Evolutionary conservation across 1,140 invertebrate species (phyloP).

Genomic region (Venturia canescens): DNA sequence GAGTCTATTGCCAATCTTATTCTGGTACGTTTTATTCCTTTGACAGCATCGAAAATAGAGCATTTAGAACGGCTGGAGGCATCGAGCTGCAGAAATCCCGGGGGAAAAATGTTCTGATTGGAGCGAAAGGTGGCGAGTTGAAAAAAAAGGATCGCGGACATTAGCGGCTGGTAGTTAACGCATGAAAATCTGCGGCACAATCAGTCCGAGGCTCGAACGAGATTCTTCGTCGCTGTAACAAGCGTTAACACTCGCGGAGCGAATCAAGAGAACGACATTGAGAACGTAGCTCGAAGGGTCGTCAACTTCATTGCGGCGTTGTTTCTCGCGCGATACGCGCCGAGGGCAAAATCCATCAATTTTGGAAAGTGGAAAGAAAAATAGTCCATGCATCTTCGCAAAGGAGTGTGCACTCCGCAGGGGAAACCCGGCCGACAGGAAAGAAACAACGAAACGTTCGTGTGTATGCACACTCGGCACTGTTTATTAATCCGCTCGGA

Average conservation of each 20-base stretch:
- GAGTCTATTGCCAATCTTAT: not conserved
- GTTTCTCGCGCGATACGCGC: not conserved
- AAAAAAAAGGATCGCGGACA: not conserved
- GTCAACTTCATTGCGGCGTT: constrained; percentile 4
- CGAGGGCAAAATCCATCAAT: constrained; percentile 3
- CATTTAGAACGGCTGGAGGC: too few relatives aligned
- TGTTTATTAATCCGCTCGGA: constrained; percentile 29
- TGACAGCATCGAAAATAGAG: not conserved
- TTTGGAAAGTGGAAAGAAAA: constrained; percentile 32
- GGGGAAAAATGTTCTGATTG: not conserved
- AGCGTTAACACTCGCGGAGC: constrained; percentile 8
- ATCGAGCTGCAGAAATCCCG: not conserved
- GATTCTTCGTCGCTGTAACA: not conserved
- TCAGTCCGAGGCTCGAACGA: not conserved
- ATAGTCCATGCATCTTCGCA: constrained; percentile 20
- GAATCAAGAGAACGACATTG: not conserved
- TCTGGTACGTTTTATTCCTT: not conserved
- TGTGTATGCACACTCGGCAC: not conserved
- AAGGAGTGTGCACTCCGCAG: not conserved
- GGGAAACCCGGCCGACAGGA: not conserved
- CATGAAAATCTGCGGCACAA: not conserved
- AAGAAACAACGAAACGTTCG: not conserved
- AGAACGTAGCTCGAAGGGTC: not conserved
- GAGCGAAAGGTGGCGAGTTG: too few relatives aligned
- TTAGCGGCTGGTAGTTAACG: not conserved